Evolutionary conservation across 1,140 invertebrate genomes (phyloP).

Genomic region (Rhopalosiphum maidis): DNA sequence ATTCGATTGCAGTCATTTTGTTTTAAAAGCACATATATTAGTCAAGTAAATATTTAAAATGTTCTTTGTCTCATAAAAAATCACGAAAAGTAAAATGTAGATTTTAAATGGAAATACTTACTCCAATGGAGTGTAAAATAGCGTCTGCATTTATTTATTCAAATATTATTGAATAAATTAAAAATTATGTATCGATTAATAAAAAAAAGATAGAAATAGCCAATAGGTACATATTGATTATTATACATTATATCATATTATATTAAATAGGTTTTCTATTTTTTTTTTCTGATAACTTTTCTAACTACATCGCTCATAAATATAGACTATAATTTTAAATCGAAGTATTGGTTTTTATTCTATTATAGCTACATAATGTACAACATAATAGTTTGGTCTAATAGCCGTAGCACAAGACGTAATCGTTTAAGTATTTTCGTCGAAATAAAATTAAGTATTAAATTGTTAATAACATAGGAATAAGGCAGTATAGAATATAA

Average conservation of each 20-base stretch:
- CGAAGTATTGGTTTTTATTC: background rate
- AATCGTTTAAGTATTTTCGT: background rate
- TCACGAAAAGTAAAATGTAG: too few relatives aligned
- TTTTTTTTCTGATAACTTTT: background rate
- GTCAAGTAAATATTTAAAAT: too few relatives aligned
- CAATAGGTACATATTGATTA: background rate
- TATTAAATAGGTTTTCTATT: background rate
- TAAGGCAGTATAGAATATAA: background rate
- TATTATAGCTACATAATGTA: background rate
- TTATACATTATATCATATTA: too few relatives aligned
- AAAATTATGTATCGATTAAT: too few relatives aligned
- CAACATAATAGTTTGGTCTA: background rate
- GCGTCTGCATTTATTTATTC: background rate
- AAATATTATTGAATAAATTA: too few relatives aligned
- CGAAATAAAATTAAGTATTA: background rate
- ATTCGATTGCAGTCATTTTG: too few relatives aligned
- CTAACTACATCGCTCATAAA: background rate
- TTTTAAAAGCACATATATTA: too few relatives aligned
- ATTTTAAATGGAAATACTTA: too few relatives aligned
- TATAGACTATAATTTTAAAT: conserved; percentile 2
- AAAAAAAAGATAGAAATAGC: background rate
- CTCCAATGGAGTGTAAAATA: too few relatives aligned
- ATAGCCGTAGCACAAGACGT: background rate
- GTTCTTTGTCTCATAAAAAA: too few relatives aligned
- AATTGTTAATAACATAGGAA: background rate